These are phyloP conservation scores for Drosophila neutralis DNA, from an alignment of 2,888 invertebrate genomes.

Conservation along the genomic window DNA sequence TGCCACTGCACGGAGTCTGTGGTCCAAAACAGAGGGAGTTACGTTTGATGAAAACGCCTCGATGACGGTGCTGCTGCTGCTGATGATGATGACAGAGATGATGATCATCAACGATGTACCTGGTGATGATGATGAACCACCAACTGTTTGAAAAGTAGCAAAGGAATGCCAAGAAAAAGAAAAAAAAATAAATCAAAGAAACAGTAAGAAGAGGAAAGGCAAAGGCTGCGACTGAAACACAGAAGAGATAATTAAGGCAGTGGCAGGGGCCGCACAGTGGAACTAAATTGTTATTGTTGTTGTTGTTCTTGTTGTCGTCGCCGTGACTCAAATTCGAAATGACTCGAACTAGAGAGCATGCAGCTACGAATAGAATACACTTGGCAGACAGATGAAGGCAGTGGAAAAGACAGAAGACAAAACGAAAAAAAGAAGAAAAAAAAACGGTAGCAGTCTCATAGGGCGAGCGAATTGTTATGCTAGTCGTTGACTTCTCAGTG, in stretches of 20 bases:
- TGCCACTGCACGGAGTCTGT: slow-evolving; percentile 40
- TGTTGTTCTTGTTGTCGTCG: slow-evolving; percentile 25
- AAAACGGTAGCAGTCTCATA: slow-evolving; percentile 78
- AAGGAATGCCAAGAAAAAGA: slow-evolving; percentile 48
- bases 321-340: slow-evolving; percentile 38
- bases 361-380: slow-evolving; percentile 23
- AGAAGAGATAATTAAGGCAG: slow-evolving; percentile 72
- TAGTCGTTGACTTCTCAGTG: slow-evolving; percentile 68
- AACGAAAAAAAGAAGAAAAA: slow-evolving; percentile 15
- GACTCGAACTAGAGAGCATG: slow-evolving; percentile 23
- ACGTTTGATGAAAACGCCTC: slow-evolving; percentile 51
- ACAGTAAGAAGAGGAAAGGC: slow-evolving; percentile 37
- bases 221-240: slow-evolving; percentile 23
- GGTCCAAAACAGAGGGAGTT: slow-evolving; percentile 53
- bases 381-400: slow-evolving; percentile 7
- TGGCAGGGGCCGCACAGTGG: slow-evolving; percentile 71
- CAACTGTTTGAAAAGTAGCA: slow-evolving; percentile 60
- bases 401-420: slow-evolving; percentile 17
- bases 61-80: slow-evolving; percentile 29
- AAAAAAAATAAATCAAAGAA: slow-evolving; percentile 27
- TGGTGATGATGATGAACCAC: slow-evolving; percentile 40
- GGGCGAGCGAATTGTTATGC: slow-evolving; percentile 81
- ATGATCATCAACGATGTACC: slow-evolving; percentile 25
- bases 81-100: slow-evolving; percentile 24
- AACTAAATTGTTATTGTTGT: slow-evolving; percentile 70